Conservation (phyloP, 2,888 invertebrate genomes). For the Leucophora obtusa region DNA sequence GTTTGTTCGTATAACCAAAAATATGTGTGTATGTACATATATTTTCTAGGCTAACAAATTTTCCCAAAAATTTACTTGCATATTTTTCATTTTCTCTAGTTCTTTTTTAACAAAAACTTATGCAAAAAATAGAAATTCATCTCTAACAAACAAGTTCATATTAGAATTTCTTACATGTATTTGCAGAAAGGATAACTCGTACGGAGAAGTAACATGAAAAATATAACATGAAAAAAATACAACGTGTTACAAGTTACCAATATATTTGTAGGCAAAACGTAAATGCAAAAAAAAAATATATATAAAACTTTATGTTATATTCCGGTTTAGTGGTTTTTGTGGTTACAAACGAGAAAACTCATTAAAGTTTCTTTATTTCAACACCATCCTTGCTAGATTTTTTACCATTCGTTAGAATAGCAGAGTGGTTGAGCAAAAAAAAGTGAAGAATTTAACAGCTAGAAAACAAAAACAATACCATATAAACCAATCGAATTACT, state of each 20-base stretch:
- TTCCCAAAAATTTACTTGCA: conserved; percentile 59
- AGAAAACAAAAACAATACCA: conserved; percentile 3
- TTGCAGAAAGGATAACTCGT: conserved; percentile 21
- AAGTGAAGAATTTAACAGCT: conserved; percentile 34
- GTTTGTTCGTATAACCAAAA: conserved; percentile 66
- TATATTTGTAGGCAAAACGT: conserved; percentile 53
- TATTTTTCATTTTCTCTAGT: conserved; percentile 42
- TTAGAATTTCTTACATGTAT: conserved; percentile 33
- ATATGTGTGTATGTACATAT: conserved; percentile 22
- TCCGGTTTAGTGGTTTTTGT: conserved; percentile 75
- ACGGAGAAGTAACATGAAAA: conserved; percentile 7
- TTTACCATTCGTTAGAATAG: conserved; percentile 18
- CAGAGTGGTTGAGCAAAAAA: conserved; percentile 10
- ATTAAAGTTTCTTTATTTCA: conserved; percentile 72
- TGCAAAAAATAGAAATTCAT: conserved; percentile 11
- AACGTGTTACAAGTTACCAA: conserved; percentile 60
- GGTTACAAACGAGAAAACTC: conserved; percentile 74
- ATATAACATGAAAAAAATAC: conserved; percentile 37
- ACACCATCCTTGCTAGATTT: conserved; percentile 51
- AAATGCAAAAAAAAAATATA: conserved; percentile 26
- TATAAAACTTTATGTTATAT: conserved; percentile 67
- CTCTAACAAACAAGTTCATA: conserved; percentile 27
- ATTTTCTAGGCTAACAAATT: conserved; percentile 44
- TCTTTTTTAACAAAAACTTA: conserved; percentile 5
- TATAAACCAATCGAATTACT: conserved; percentile 59